A percentile compares a stretch with the other conserved stretches of the same genome.
Evolutionary conservation across 2,888 invertebrate species (phyloP).

Genomic region (Andrena marginata): DNA sequence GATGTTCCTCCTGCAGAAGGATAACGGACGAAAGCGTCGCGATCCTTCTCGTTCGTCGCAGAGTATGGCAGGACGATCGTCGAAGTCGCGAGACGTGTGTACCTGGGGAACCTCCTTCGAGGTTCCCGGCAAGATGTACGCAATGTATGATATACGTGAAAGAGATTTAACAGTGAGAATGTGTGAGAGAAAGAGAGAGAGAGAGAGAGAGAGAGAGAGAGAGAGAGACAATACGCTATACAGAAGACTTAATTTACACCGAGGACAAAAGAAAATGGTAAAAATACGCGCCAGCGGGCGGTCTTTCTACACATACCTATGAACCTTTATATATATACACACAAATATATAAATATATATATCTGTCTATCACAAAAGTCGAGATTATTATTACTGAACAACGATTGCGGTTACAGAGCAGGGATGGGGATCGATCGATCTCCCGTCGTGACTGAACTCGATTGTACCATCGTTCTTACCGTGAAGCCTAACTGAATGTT

Average conservation of each 20-base stretch:
- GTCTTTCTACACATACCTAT: constrained; percentile 50
- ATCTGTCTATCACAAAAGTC: constrained; percentile 33
- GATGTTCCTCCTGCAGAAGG: constrained; percentile 54
- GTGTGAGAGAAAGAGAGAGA: constrained; percentile 24
- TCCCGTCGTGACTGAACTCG: constrained; percentile 7
- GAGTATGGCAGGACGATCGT: constrained; percentile 42
- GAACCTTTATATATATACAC: constrained; percentile 45
- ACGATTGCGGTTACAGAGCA: constrained; percentile 40
- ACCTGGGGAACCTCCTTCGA: constrained; percentile 23
- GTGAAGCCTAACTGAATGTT: constrained; percentile 41
- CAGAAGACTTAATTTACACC: constrained; percentile 63
- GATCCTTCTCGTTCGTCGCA: constrained; percentile 34
- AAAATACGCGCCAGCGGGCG: constrained; percentile 24
- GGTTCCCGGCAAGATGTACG: constrained; percentile 15
- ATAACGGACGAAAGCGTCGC: neutral
- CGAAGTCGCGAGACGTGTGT: constrained; percentile 12
- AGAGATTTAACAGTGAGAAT: constrained; percentile 8
- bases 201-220: constrained; percentile 38
- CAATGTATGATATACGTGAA: constrained; percentile 25
- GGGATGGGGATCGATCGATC: constrained; percentile 32
- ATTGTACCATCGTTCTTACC: constrained; percentile 31
- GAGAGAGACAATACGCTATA: constrained; percentile 60
- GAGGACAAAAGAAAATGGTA: constrained; percentile 8
- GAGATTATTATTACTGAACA: constrained; percentile 39
- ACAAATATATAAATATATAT: neutral